Base-by-base conservation (phyloP, 2,888 invertebrate species). In the Andrena trimmerana region DNA sequence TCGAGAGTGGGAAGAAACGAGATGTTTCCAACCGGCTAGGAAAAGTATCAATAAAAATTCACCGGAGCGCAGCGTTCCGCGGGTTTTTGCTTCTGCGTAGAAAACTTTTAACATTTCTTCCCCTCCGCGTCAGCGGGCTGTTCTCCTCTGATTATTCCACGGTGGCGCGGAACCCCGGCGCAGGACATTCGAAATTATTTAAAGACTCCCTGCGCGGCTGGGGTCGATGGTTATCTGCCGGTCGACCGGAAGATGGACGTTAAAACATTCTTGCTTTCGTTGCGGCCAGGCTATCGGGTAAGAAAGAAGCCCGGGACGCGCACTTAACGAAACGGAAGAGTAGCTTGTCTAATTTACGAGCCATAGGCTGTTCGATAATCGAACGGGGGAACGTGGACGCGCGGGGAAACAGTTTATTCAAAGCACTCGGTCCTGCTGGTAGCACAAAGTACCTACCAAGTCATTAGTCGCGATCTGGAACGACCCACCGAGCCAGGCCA, bases 311-410 rank as follows among this genome's bases (percentile, higher is more conserved):
- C 67, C 81, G 71, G 88, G 86, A 84, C 86, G 84, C 82, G 88
- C 90, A 90, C 88, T 91, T 88, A 87, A 68, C 67, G 70, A 86
- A 81, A 81, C 90, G 91, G 91, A 91, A 91, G 89, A 78, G 86
- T 72, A 81, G 57, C 89, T 88, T 86, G 89, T 89, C 89, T 86
- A 90, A 92, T 91, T 90, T 89, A 90, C 90, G 81, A 85, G 83
- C 77, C 63, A 31, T 16, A 4, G 42, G 42, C 42, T 42, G 4
- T 13, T 33, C 16, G 67, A 60, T 60, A 48, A 33, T 68, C 65
- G 59, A 59, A 42, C 42, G 4, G 13, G 0, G 13, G 42, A 5
- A 42, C 42, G 13, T 42, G 42, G 42, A 42, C 16, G 42, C 4
- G 42, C 31, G 36, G 60, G 27, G 29, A n/a, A 80, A 54, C 27